Conservation (phyloP, 2,113 vertebrate genomes). For the Triplophysa siluroides region DNA sequence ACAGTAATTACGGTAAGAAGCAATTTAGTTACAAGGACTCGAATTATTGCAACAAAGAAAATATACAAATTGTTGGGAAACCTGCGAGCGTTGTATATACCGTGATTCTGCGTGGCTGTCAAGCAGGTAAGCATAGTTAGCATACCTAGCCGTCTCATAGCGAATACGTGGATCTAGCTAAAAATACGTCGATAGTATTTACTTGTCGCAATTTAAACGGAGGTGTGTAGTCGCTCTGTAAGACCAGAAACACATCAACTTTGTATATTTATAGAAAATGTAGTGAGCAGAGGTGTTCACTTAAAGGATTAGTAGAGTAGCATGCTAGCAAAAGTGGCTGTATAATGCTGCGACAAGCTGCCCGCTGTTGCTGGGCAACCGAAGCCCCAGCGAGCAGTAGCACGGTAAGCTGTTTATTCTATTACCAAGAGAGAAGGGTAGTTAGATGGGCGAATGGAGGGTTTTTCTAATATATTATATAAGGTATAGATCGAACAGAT, state of each 20-base stretch:
- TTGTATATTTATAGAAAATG: background rate
- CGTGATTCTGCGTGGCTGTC: background rate
- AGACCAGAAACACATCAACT: background rate
- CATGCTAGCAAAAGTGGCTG: slow-evolving; percentile 31
- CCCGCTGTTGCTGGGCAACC: slow-evolving; percentile 75
- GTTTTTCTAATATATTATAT: background rate
- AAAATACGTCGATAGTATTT: background rate
- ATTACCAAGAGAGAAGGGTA: slow-evolving; percentile 60
- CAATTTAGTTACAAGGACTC: background rate
- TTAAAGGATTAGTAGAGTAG: slow-evolving; percentile 57
- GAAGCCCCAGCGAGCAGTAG: slow-evolving; percentile 29
- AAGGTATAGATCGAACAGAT: background rate
- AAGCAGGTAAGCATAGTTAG: slow-evolving; percentile 4
- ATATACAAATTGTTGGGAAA: background rate
- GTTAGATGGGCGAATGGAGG: slow-evolving; percentile 5
- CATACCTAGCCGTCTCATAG: background rate
- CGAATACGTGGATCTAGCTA: background rate
- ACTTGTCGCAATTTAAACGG: background rate
- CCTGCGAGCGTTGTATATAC: background rate
- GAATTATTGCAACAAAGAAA: background rate
- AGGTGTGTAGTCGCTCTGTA: too few relatives aligned
- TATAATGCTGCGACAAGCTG: slow-evolving; percentile 62
- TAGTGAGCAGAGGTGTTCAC: slow-evolving; percentile 18
- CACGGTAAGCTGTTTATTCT: slow-evolving; percentile 71
- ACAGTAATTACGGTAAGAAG: slow-evolving; percentile 26